Evolutionary conservation across 2,888 invertebrate species (phyloP), one percentile per base, ranked within the genome.

Genomic region (Diogma glabrata): DNA sequence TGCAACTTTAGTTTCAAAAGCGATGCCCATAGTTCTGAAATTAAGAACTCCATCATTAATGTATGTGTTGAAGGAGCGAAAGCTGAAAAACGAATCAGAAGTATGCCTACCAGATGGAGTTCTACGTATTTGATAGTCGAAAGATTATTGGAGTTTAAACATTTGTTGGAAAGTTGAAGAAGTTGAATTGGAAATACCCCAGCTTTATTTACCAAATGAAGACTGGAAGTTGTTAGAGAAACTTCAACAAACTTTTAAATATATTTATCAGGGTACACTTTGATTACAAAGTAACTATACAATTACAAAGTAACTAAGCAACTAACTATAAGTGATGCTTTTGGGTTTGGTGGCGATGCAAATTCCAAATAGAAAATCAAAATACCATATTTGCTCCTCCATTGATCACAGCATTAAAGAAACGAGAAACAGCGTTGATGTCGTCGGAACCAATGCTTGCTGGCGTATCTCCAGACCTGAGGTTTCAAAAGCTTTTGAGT

Each of bases 41-140:
- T 40, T 40, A 40, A 19, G 40, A 40, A 40, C 40, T 40, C 19
- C 19, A 12, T 19, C 40, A 19, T 40, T 40, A 40, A 19, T 40
- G 19, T 40, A 3, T 40, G 40, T 40, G 40, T 40, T 40, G 10
- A 19, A 40, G 40, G 40, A 40, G 20, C 19, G 40, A 19, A 40
- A 40, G 20, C 40, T 40, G 19, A 40, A 40, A 40, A 40, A 17
- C 40, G 19, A 2, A 40, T 40, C 19, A 40, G 40, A 36, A 36
- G 36, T 36, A 36, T 36, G 36, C 36, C 36, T 36, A 36, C 36
- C 36, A 36, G 36, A 36, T 36, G 16, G 40, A 40, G 40, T 40
- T 40, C 40, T 19, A 40, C 40, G 19, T 40, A 40, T 19, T 40
- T 40, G 19, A 40, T 40, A 20, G n/a, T 19, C 20, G 10, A 10